Evolutionary conservation across 2,113 vertebrate genomes (phyloP), one percentile per base, ranked within the genome.

Genomic region (Geococcyx californianus): DNA sequence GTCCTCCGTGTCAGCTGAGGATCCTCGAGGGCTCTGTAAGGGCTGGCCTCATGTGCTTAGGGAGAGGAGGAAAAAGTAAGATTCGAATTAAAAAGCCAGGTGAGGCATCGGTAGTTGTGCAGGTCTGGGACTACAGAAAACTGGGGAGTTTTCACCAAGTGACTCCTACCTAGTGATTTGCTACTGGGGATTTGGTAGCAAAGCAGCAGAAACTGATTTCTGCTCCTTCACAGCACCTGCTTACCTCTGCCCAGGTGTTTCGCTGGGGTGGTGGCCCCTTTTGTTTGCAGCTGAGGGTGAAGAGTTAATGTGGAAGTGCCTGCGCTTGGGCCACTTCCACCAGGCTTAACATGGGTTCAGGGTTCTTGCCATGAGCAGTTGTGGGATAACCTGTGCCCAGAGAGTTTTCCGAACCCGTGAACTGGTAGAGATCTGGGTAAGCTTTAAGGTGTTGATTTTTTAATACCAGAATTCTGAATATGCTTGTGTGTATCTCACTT

Each of bases 101-200:
- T 2, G 4, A 18, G 26, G 20, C 44, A 3, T 34, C 0, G 0
- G 5, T 45, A 7, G 1, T 8, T 26, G 55, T 1, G 1, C 10
- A 2, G 11, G 44, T 24, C 36, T 31, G 75, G 66, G 55, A 11
- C 16, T 14, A 1, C 1, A 16, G 63, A 14, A 72, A 5, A 10
- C 16, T 54, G 52, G 29, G 38, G 31, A 55, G 56, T 11, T 58
- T 64, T 73, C 23, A 42, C 38, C 3, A 4, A 3, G 31, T 13
- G 34, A 3, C 47, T 21, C 29, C 64, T 59, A 0, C n/a, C 31
- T 5, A 9, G 66, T 78, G 69, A 42, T n/a, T n/a, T n/a, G n/a
- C n/a, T n/a, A n/a, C n/a, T n/a, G n/a, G n/a, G n/a, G 36, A 3
- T 13, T 74, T 0, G 1, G 45, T 25, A 45, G 56, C 18, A 45